A percentile compares a stretch with the other conserved stretches of the same genome.
phyloP scores from a whole-genome alignment of 2,113 vertebrate species.

The Nymphicus hollandicus region DNA sequence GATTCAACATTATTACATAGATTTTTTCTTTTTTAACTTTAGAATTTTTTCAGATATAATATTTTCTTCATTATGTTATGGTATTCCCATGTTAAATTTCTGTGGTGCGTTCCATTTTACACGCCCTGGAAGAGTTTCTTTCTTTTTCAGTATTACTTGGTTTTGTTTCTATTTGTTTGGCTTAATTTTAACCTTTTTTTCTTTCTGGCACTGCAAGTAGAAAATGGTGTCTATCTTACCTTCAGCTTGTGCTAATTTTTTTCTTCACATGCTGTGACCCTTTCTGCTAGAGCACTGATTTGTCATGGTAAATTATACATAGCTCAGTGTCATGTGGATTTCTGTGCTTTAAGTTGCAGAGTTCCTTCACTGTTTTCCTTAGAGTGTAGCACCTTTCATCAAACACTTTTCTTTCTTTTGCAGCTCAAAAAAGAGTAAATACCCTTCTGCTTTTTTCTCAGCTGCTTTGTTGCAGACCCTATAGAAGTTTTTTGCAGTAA shows the following conservation, averaged over 20 bases:
- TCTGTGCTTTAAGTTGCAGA: constrained; percentile 10
- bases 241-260: constrained; percentile 34
- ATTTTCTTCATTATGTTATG: background rate
- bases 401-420: background rate
- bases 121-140: background rate
- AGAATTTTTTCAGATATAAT: background rate
- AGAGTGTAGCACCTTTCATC: background rate
- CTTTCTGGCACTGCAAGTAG: background rate
- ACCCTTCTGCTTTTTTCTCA: background rate
- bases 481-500: background rate
- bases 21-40: background rate
- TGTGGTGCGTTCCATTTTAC: background rate
- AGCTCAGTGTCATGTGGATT: background rate
- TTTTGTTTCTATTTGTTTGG: background rate
- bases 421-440: background rate
- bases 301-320: constrained; percentile 52
- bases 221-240: constrained; percentile 13
- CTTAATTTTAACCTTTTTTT: background rate
- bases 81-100: background rate
- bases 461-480: background rate
- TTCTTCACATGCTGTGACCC: constrained; percentile 38
- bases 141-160: background rate
- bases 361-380: background rate
- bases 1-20: background rate
- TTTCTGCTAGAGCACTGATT: constrained; percentile 36